Conservation (phyloP, 1,140 invertebrate species). For the Aphaenogaster ashmeadi region DNA sequence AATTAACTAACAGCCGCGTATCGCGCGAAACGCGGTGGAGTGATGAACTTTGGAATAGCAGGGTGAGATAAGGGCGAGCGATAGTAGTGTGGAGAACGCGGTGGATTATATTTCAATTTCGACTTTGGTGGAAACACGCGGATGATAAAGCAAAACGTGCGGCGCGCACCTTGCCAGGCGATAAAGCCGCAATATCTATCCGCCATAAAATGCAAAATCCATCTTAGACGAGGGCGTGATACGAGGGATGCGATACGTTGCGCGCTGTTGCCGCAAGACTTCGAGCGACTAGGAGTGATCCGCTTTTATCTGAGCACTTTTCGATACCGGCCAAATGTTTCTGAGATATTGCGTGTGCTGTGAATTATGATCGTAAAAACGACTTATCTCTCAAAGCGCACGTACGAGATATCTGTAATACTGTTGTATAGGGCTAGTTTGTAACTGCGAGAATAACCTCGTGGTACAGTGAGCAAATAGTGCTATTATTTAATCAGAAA, state of each 20-base stretch:
- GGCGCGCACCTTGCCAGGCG: not conserved
- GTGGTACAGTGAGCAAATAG: not conserved
- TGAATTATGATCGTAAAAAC: constrained; percentile 51
- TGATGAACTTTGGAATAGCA: constrained; percentile 48
- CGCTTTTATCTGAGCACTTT: constrained; percentile 56
- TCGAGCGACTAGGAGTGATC: constrained; percentile 23
- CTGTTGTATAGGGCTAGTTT: not conserved
- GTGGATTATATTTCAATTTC: constrained; percentile 70
- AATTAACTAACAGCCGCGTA: constrained; percentile 67
- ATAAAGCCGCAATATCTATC: constrained; percentile 59
- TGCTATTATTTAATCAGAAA: not conserved
- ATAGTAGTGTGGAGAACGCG: not conserved
- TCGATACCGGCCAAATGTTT: constrained; percentile 55
- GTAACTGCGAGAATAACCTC: not conserved
- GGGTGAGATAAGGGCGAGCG: constrained; percentile 32
- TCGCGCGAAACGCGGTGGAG: constrained; percentile 19
- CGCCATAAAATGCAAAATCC: constrained; percentile 56
- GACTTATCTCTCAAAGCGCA: constrained; percentile 23
- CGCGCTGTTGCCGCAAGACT: constrained; percentile 10
- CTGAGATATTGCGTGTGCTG: constrained; percentile 38
- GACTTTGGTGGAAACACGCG: constrained; percentile 20
- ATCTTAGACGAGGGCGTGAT: constrained; percentile 46
- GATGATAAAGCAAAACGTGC: constrained; percentile 45
- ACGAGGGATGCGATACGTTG: constrained; percentile 21
- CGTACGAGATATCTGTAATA: constrained; percentile 23